A percentile compares a stretch with the other conserved stretches of the same genome.
Conservation (phyloP, 1,140 invertebrate genomes). For the Phenacoccus solenopsis region DNA sequence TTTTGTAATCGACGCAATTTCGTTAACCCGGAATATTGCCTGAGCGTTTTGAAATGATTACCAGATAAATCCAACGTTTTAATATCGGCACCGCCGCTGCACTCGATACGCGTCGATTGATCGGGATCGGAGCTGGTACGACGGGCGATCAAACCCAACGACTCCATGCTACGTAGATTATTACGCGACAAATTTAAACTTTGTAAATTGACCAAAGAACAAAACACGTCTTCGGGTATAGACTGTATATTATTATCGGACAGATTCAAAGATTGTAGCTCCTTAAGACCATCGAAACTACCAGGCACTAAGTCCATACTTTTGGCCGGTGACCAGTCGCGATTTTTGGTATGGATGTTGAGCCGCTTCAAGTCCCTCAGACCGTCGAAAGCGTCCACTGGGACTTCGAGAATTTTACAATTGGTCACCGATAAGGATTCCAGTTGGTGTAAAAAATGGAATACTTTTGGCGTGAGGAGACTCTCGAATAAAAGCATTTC, state of each 20-base stretch:
- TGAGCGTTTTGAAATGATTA: conserved; percentile 56
- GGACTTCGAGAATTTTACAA: conserved; percentile 65
- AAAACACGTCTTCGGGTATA: conserved; percentile 59
- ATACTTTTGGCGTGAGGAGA: conserved; percentile 51
- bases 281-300: conserved; percentile 55
- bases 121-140: conserved; percentile 33
- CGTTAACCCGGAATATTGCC: conserved; percentile 56
- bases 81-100: conserved; percentile 43
- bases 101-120: conserved; percentile 23
- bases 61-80: conserved; percentile 61
- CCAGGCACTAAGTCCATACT: conserved; percentile 51
- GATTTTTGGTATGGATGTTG: conserved; percentile 58
- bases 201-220: conserved; percentile 61
- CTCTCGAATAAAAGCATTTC: conserved; percentile 68
- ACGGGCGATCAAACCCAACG: conserved; percentile 49
- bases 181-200: conserved; percentile 72
- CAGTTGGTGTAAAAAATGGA: conserved; percentile 56
- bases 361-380: conserved; percentile 59
- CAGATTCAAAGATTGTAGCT: conserved; percentile 64
- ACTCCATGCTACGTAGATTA: conserved; percentile 54
- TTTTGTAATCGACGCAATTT: conserved; percentile 58
- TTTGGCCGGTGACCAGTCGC: conserved; percentile 58
- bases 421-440: conserved; percentile 57
- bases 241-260: conserved; percentile 66
- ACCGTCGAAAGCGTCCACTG: conserved; percentile 60